A percentile compares a stretch with the other conserved stretches of the same genome.
phyloP scores from a whole-genome alignment of 1,140 invertebrate genomes.

The Polypedilum vanderplanki region DNA sequence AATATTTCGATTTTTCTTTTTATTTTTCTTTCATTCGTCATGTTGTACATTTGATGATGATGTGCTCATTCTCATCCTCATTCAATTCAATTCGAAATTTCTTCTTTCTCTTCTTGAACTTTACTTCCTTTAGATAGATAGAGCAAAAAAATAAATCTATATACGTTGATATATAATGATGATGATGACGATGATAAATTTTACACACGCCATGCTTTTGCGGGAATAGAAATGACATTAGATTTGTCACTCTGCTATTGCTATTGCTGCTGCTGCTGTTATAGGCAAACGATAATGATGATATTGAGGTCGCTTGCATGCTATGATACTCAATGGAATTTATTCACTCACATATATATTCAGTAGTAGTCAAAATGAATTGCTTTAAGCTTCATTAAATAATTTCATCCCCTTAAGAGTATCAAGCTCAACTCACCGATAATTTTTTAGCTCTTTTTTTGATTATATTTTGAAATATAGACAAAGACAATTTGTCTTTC shows the following conservation, averaged over 20 bases:
- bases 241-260: neutral
- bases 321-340: conserved; percentile 12
- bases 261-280: neutral
- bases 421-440: neutral
- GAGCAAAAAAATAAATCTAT: no score
- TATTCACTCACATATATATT: neutral
- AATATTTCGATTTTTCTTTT: no score
- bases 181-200: neutral
- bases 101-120: no score
- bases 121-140: no score
- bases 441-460: neutral
- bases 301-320: neutral
- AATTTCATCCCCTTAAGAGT: conserved; percentile 1
- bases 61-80: no score
- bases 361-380: neutral
- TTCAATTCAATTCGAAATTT: no score
- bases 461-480: neutral
- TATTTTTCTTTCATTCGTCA: no score
- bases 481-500: no score
- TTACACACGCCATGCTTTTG: no score
- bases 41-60: no score
- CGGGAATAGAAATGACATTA: no score
- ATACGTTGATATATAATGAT: no score
- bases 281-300: neutral
- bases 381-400: conserved; percentile 19